Evolutionary conservation across 2,888 invertebrate genomes (phyloP).

Genomic region (Argyra leucocephala): DNA sequence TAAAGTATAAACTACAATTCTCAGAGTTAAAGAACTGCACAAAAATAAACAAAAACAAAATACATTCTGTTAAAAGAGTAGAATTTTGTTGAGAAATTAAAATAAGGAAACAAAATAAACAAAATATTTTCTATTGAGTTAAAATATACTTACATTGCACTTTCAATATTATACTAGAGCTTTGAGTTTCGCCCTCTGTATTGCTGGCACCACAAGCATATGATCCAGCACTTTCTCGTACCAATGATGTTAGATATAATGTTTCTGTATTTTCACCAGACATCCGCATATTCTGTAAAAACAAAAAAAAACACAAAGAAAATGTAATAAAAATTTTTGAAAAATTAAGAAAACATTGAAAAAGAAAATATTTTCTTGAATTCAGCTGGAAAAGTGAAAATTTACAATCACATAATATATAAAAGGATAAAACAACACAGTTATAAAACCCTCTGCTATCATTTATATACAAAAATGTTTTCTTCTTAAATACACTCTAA

Average conservation of each 20-base stretch:
- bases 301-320: conserved; percentile 13
- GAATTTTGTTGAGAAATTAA: not conserved
- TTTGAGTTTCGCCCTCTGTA: conserved; percentile 68
- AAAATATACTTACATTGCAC: conserved; percentile 64
- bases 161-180: conserved; percentile 60
- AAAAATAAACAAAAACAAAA: not conserved
- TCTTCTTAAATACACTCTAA: no score
- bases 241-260: conserved; percentile 57
- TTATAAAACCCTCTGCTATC: no score
- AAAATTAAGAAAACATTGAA: not conserved
- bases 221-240: conserved; percentile 61
- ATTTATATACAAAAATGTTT: no score
- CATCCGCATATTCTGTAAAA: conserved; percentile 44
- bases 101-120: not conserved
- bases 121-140: conserved; percentile 11
- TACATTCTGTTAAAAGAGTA: not conserved
- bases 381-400: no score
- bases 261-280: conserved; percentile 46
- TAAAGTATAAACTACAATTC: no score
- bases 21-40: no score
- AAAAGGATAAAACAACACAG: no score
- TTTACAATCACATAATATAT: no score
- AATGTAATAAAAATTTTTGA: not conserved
- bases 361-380: no score
- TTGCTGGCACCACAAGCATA: conserved; percentile 76